These are phyloP conservation scores for Palythoa grandiflora DNA, from an alignment of 92 coral and sea anemone genomes.

Conservation along the genomic window DNA sequence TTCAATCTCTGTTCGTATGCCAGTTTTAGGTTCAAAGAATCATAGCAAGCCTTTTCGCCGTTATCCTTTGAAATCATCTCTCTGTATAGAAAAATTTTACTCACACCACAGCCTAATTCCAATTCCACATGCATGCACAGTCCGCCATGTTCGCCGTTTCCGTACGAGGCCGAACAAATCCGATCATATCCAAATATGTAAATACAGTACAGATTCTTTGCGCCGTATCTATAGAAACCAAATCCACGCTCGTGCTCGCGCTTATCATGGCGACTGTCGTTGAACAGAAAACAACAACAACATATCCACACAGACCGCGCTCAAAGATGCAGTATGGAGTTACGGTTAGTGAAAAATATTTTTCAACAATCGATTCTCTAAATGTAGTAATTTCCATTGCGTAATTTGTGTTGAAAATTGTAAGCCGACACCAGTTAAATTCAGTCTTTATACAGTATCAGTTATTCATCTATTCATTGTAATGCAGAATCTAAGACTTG, in stretches of 20 bases:
- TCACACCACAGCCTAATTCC: no score
- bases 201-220: not conserved
- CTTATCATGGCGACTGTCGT: not conserved
- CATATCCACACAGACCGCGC: constrained; percentile 28
- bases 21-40: constrained; percentile 31
- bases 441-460: not conserved
- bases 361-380: not conserved
- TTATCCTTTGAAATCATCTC: constrained; percentile 29
- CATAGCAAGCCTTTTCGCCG: not conserved
- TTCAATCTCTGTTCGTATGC: constrained; percentile 44
- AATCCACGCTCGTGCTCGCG: constrained; percentile 9
- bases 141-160: not conserved
- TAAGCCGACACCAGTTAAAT: not conserved
- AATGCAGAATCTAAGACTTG: not conserved
- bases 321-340: constrained; percentile 36
- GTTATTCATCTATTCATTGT: not conserved
- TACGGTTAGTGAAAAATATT: not conserved
- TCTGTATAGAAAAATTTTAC: not conserved
- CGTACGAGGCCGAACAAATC: not conserved
- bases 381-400: not conserved
- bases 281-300: constrained; percentile 25
- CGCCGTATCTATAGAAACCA: constrained; percentile 35
- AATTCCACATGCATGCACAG: not conserved
- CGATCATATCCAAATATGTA: constrained; percentile 33
- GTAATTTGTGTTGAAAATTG: not conserved